Evolutionary conservation across 1,140 invertebrate genomes (phyloP).

Genomic region (Heliconius nattereri): DNA sequence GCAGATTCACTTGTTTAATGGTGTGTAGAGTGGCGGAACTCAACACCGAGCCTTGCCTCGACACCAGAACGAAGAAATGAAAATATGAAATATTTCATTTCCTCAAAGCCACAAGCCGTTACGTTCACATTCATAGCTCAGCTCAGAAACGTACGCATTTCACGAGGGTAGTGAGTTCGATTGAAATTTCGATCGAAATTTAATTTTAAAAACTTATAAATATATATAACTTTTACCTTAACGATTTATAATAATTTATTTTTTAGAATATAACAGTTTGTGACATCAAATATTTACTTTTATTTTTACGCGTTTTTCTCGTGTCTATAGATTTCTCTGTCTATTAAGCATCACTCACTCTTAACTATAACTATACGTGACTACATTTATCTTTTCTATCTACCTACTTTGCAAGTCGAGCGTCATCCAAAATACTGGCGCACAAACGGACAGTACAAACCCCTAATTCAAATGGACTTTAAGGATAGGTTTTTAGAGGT

Average conservation of each 20-base stretch:
- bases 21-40: no score
- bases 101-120: no score
- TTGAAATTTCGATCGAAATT: no score
- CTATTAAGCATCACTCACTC: background rate
- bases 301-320: background rate
- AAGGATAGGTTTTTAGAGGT: background rate
- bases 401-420: background rate
- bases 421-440: no score
- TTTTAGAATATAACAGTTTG: background rate
- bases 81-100: no score
- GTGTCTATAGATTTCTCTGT: background rate
- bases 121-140: no score
- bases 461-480: background rate
- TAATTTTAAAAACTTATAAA: no score
- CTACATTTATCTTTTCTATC: background rate
- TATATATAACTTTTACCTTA: background rate
- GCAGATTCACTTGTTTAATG: no score
- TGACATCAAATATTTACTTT: background rate
- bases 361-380: background rate
- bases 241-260: background rate
- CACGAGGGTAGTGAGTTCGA: no score
- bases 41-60: no score
- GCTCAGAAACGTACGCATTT: no score
- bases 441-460: background rate
- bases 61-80: no score